A percentile compares a stretch with the other conserved stretches of the same genome.
Evolutionary conservation across 2,888 invertebrate genomes (phyloP).

Genomic region (Carcina quercana): DNA sequence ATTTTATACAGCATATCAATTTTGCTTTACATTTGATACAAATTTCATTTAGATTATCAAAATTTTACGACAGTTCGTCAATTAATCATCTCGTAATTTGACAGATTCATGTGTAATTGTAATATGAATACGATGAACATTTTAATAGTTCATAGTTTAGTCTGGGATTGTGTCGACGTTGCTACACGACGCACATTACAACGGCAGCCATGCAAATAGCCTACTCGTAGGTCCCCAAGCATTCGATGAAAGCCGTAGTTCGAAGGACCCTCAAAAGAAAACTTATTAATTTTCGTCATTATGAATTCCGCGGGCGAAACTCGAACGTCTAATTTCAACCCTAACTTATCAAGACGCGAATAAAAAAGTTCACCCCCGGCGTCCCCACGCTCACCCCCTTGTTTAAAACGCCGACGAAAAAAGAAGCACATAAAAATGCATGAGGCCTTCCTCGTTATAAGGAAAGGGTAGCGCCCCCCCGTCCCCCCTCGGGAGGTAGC

Average conservation of each 20-base stretch:
- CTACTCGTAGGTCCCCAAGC: too few species aligned
- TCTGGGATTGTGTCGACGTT: too few species aligned
- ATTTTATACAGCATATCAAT: too few species aligned
- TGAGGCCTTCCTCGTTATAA: constrained; percentile 76
- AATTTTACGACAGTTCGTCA: too few species aligned
- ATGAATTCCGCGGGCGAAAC: constrained; percentile 75
- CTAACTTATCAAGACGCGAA: constrained; percentile 76
- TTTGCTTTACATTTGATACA: too few species aligned
- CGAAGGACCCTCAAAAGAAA: constrained; percentile 66
- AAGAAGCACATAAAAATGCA: constrained; percentile 77
- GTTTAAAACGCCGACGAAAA: constrained; percentile 76
- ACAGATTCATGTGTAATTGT: too few species aligned
- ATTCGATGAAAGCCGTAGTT: constrained; percentile 42
- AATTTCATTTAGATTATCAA: too few species aligned
- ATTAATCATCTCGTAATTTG: too few species aligned
- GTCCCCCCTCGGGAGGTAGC: constrained; percentile 62
- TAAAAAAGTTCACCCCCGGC: constrained; percentile 71
- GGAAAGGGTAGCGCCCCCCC: constrained; percentile 71
- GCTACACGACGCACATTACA: too few species aligned
- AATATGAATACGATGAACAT: too few species aligned
- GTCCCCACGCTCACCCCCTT: constrained; percentile 71
- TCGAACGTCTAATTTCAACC: constrained; percentile 76
- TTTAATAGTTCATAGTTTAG: too few species aligned
- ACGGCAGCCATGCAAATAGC: too few species aligned
- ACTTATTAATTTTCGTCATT: constrained; percentile 75